These are phyloP conservation scores for Gobio gobio DNA, from an alignment of 2,113 vertebrate species.

Conservation along the genomic window DNA sequence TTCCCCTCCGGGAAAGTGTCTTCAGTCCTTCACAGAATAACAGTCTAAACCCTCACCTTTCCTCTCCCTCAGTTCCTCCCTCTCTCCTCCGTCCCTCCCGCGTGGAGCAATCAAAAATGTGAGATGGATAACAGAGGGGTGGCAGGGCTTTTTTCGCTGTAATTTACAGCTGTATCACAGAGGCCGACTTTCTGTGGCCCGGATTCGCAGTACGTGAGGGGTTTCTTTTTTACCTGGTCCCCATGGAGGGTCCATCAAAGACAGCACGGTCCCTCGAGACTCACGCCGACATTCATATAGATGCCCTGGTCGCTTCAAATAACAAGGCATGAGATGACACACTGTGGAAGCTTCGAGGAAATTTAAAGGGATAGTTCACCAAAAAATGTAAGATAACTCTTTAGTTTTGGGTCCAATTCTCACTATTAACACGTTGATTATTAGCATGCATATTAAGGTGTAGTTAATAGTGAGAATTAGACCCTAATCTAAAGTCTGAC, in stretches of 20 bases:
- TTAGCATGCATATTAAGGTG: no score
- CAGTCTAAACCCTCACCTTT: neutral
- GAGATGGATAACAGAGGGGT: slow-evolving; percentile 19
- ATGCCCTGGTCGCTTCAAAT: neutral
- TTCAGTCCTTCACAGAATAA: slow-evolving; percentile 28
- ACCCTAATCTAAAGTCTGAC: no score
- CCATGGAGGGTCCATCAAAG: neutral
- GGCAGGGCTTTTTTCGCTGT: neutral
- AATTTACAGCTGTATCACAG: slow-evolving; percentile 6
- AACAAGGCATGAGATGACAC: neutral
- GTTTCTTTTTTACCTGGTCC: neutral
- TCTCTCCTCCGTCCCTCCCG: slow-evolving; percentile 39
- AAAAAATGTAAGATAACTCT: neutral
- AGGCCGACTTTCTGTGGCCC: neutral
- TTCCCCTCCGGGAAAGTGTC: slow-evolving; percentile 22
- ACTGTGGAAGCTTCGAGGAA: neutral
- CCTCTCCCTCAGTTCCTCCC: neutral
- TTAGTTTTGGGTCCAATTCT: no score
- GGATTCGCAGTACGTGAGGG: neutral
- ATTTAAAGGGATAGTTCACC: neutral
- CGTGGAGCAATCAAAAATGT: neutral
- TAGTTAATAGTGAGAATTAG: no score
- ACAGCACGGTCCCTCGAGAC: neutral
- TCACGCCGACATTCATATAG: neutral
- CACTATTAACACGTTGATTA: no score